Evolutionary conservation across 2,888 invertebrate species (phyloP).

Genomic region (Ariolimax columbianus): DNA sequence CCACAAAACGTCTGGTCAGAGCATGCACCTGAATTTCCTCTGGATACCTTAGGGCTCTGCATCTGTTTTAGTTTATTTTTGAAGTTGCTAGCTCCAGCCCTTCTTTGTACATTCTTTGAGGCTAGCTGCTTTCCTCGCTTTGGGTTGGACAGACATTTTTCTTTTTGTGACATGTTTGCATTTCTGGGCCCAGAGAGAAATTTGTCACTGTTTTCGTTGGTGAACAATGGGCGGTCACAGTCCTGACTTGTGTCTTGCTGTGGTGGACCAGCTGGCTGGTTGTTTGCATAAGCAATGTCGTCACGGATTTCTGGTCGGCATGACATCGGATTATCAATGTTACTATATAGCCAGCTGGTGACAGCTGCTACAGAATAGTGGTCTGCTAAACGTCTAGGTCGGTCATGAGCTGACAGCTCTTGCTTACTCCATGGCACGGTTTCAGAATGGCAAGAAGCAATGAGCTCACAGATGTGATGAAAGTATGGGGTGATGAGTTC

Average conservation of each 20-base stretch:
- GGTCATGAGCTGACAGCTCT: neutral
- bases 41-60: neutral
- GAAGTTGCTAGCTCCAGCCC: neutral
- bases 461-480: constrained; percentile 41
- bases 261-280: constrained; percentile 3
- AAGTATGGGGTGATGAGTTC: constrained; percentile 47
- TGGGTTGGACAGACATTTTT: neutral
- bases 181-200: constrained; percentile 8
- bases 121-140: constrained; percentile 24
- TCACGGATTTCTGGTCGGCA: neutral
- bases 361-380: neutral
- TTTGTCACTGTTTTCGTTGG: constrained; percentile 21
- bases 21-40: neutral
- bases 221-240: constrained; percentile 8
- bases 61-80: constrained; percentile 29
- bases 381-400: neutral
- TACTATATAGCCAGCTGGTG: constrained; percentile 1
- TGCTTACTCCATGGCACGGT: constrained; percentile 17
- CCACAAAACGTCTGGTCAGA: neutral
- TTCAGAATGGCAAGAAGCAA: constrained; percentile 41
- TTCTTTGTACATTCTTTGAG: constrained; percentile 42
- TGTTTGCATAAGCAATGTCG: neutral
- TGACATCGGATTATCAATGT: neutral
- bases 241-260: constrained; percentile 19
- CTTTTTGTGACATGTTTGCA: constrained; percentile 11